Evolutionary conservation across 2,797 vertebrate species (phyloP), one percentile per base, ranked within the genome.

Genomic region (Neosilurus mollespiculum): DNA sequence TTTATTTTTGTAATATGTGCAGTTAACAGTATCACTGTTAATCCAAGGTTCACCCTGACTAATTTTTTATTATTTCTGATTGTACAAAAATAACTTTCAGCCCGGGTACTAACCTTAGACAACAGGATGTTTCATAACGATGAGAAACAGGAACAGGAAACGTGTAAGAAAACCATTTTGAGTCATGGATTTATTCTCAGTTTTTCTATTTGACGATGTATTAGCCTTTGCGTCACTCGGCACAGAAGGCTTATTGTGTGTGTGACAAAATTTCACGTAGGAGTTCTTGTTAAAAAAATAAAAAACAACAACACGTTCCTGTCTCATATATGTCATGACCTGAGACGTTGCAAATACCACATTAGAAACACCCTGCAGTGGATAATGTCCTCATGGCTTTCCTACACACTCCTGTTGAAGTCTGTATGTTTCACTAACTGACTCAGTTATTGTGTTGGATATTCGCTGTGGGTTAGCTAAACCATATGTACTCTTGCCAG

Each of bases 81-180:
- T 67, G 51, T 24, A 75, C 4, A 56, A 56, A 26, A 16, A 54
- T 18, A 30, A 5, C n/a, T 66, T 82, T 2, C 11, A 69, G 37
- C 9, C 34, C 3, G 20, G 70, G 26, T 15, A 70, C 61, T 61
- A 71, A 71, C 61, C 58, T 53, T 4, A 67, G 34, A 64, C 78
- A 86, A 81, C 49, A 73, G 87, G 84, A 82, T 93, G 87, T 90
- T 91, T 91, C 90, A 90, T 88, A 89, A 89, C 90, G 75, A 87
- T 88, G 87, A 93, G 91, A 91, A 92, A 94, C 93, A 94, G 93
- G 92, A 94, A 92, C 86, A 91, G 93, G 93, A 94, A 93, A 89
- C 85, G 69, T 94, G 93, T 89, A 91, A 90, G 89, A 85, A 85
- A 78, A 84, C 85, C 66, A 87, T 85, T 91, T 87, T 91, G 88